Conservation (phyloP, 2,797 vertebrate genomes). For the Hippocampus kuda region DNA sequence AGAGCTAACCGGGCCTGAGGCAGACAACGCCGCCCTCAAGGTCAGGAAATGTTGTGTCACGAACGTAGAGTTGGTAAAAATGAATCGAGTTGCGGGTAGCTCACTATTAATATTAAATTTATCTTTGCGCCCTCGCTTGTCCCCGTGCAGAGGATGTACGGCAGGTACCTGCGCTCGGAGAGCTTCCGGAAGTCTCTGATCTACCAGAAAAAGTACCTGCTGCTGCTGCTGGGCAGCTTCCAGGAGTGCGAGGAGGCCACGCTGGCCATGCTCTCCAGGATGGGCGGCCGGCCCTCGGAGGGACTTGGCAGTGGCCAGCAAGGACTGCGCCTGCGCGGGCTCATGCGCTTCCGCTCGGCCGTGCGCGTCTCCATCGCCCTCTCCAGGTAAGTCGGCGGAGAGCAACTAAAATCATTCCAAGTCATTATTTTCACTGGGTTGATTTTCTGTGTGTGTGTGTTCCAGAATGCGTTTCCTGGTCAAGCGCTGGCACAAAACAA, state of each 20-base stretch:
- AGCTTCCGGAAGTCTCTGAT: conserved; percentile 95
- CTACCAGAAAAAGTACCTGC: conserved; percentile 96
- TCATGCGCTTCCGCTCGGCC: conserved; percentile 83
- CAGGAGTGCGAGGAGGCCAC: conserved; percentile 96
- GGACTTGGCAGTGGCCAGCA: conserved; percentile 61
- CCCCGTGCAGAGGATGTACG: conserved; percentile 78
- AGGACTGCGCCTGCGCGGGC: conserved; percentile 64
- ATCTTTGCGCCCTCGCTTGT: background rate
- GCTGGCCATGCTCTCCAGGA: conserved; percentile 79
- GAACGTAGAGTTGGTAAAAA: too few species aligned
- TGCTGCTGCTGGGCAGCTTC: conserved; percentile 88
- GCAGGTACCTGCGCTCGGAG: conserved; percentile 87
- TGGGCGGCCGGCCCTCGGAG: conserved; percentile 76
- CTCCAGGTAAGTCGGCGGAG: conserved; percentile 70
- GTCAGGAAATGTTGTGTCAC: conserved; percentile 49
- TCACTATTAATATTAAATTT: too few species aligned
- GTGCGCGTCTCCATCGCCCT: conserved; percentile 86
- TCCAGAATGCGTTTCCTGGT: conserved; percentile 93
- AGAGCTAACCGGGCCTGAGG: conserved; percentile 70
- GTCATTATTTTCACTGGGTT: background rate
- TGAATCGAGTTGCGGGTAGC: too few species aligned
- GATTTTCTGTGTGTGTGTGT: background rate
- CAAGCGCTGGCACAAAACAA: conserved; percentile 83
- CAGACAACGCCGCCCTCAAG: conserved; percentile 79
- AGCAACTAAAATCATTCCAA: background rate